Percentiles rank a stretch among this genome's conserved stretches.
Conservation (phyloP, 2,888 invertebrate species). For the Diaphora mendica region DNA sequence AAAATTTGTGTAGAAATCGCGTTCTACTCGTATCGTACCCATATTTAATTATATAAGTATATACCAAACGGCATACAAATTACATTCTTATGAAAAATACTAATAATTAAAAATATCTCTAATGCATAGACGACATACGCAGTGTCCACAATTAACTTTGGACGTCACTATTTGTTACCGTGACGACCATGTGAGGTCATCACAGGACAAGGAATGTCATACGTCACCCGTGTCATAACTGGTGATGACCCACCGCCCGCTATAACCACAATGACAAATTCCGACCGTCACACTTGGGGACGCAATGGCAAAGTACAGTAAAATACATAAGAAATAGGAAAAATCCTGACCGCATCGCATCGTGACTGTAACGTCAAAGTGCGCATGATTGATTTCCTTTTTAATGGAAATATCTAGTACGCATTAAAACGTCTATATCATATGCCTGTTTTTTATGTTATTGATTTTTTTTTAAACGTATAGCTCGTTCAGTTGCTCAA, state of each 20-base stretch:
- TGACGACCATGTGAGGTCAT: not conserved
- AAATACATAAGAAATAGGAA: not conserved
- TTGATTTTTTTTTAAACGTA: too few species aligned
- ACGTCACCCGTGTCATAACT: not conserved
- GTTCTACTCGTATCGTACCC: too few species aligned
- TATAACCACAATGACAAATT: not conserved
- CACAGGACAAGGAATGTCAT: not conserved
- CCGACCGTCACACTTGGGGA: not conserved
- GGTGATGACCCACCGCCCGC: not conserved
- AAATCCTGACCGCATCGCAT: not conserved
- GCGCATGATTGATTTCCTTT: not conserved
- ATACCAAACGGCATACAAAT: too few species aligned
- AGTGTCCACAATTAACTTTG: too few species aligned
- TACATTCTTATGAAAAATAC: too few species aligned
- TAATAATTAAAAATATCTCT: not conserved
- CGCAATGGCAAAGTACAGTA: not conserved
- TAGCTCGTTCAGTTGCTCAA: too few species aligned
- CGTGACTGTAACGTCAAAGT: not conserved
- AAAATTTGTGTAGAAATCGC: too few species aligned
- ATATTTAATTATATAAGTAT: too few species aligned
- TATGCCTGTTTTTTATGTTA: not conserved
- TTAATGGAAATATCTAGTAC: not conserved
- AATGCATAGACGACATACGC: not conserved
- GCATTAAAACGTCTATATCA: not conserved
- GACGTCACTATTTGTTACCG: not conserved